Conservation (phyloP, 2,113 vertebrate genomes). For the Alouatta palliata region DNA sequence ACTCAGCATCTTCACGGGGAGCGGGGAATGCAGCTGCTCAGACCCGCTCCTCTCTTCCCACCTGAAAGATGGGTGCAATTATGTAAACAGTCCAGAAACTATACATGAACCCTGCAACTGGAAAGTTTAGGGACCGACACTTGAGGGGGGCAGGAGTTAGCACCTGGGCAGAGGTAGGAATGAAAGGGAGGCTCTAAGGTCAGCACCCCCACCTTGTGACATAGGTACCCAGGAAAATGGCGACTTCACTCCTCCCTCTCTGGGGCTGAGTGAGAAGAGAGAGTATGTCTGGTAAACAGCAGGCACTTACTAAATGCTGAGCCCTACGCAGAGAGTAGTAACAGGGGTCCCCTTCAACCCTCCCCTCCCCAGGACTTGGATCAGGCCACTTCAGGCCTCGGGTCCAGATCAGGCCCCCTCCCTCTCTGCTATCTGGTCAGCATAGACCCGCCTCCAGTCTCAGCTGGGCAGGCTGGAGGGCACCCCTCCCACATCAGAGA, state of each 20-base stretch:
- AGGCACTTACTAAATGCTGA: background rate
- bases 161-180: background rate
- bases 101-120: background rate
- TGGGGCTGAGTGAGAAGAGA: too few relatives aligned
- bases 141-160: background rate
- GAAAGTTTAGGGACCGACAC: background rate
- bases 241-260: too few relatives aligned
- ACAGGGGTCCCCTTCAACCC: background rate
- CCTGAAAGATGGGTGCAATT: background rate
- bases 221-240: background rate
- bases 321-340: too few relatives aligned
- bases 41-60: background rate
- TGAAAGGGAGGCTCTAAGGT: too few relatives aligned
- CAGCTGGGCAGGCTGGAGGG: background rate
- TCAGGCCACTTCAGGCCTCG: background rate
- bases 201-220: background rate
- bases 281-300: background rate
- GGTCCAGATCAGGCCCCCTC: background rate
- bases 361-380: background rate
- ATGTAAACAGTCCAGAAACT: background rate
- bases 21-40: rapidly evolving
- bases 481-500: rapidly evolving
- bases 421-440: background rate
- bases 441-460: rapidly evolving
- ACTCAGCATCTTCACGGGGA: rapidly evolving